Percentiles rank a stretch among this genome's conserved stretches.
phyloP scores from a whole-genome alignment of 1,140 invertebrate species.

The Saccostrea echinata region DNA sequence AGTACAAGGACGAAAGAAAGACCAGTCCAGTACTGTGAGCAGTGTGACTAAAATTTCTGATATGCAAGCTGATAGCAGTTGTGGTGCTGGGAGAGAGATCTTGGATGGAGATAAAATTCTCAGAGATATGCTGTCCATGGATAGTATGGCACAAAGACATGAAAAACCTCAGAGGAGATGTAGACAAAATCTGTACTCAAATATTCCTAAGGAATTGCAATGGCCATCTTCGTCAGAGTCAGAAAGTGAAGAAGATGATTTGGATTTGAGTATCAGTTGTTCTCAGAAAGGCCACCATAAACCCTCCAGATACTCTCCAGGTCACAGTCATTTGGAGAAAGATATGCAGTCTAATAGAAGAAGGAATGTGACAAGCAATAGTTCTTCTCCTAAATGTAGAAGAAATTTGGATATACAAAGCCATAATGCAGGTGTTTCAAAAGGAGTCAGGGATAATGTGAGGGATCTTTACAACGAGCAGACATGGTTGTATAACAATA shows the following conservation, averaged over 20 bases:
- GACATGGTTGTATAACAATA: neutral
- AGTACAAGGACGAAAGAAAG: neutral
- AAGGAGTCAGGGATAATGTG: neutral
- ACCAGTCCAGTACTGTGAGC: neutral
- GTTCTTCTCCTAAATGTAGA: neutral
- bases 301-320: neutral
- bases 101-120: neutral
- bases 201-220: constrained; percentile 32
- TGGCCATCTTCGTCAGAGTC: constrained; percentile 16
- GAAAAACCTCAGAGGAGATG: constrained; percentile 21
- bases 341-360: constrained; percentile 2
- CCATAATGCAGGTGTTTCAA: neutral
- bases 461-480: neutral
- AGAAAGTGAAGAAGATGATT: neutral
- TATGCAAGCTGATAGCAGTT: neutral
- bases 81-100: neutral
- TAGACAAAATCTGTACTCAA: neutral
- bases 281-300: neutral
- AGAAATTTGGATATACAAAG: neutral
- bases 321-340: neutral
- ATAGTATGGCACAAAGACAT: neutral
- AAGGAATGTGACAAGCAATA: neutral
- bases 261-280: neutral
- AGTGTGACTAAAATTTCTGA: neutral
- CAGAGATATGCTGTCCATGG: constrained; percentile 7